Base-by-base conservation (phyloP, 2,888 invertebrate genomes). In the Tipula lateralis region DNA sequence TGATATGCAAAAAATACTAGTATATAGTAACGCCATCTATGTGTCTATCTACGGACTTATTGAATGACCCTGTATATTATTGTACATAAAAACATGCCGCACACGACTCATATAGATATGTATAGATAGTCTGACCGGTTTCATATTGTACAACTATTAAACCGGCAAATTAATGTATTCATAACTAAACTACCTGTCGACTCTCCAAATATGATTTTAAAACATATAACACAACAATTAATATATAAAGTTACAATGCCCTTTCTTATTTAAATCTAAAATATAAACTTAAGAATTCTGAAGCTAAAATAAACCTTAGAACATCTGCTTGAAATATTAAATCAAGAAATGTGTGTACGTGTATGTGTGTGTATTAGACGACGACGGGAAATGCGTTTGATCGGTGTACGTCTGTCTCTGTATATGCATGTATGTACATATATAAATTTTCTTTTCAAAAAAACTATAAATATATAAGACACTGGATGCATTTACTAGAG, bases 191-290 rank as follows among this genome's bases (percentile, higher is more conserved):
- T 66, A 66, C 66, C 66, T 66, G 66, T 66, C 66, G 66, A 12
- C 66, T 66, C 19, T 66, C 24, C 66, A 66, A 66, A 66, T 66
- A 66, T 19, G 66, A 66, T 19, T 66, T 66, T 24, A 66, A 6
- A 50, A 24, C 24, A 24, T 9, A 9, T 9, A 3, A 66, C 66
- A 66, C 24, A 66, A 66, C 24, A 66, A 66, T 66, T 66, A 66
- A 66, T 24, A 66, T n/a, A n/a, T 66, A 66, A 66, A 66, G 66
- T 66, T 66, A 66, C 66, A 66, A 66, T 66, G 66, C 66, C 66
- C 66, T 66, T 66, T 66, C 66, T 24, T 13, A 66, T 24, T 66
- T 66, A 66, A 66, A 9, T 24, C 9, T 24, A 66, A 66, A 66
- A 66, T 66, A n/a, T n/a, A 66, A 66, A 66, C 19, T 66, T 24